Conservation (phyloP, 2,113 vertebrate genomes). For the Centrocercus urophasianus region DNA sequence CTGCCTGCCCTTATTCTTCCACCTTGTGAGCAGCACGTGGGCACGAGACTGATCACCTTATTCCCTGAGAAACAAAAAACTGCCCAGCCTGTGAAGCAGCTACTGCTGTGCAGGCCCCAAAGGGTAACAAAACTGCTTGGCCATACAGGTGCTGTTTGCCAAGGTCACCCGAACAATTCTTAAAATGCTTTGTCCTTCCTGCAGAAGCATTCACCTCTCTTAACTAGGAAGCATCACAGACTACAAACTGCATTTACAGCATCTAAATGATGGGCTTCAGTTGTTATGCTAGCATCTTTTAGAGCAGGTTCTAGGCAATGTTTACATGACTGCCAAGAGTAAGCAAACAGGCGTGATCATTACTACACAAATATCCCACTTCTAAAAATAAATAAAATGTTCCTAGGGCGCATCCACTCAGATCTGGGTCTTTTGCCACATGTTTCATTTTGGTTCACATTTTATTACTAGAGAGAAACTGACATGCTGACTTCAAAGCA, state of each 20-base stretch:
- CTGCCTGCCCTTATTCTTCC: not conserved
- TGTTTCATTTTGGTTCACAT: not conserved
- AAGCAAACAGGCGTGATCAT: not conserved
- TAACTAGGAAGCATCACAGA: not conserved
- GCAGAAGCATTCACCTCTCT: not conserved
- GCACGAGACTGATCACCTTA: not conserved
- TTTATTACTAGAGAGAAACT: not conserved
- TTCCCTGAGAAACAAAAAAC: not conserved
- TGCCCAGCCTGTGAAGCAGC: not conserved
- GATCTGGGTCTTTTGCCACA: not conserved
- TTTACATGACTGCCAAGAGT: not conserved
- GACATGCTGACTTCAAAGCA: not conserved
- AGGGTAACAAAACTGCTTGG: not conserved
- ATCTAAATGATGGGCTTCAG: not conserved
- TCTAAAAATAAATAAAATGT: not conserved
- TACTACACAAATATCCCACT: not conserved
- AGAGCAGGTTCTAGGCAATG: not conserved
- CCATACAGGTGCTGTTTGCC: not conserved
- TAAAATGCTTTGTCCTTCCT: not conserved
- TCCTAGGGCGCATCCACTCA: not conserved
- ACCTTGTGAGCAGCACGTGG: not conserved
- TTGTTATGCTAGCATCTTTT: not conserved
- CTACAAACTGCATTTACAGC: not conserved
- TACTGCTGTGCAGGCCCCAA: accelerated
- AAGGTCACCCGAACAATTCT: not conserved